Evolutionary conservation across 2,797 vertebrate genomes (phyloP).

Genomic region (Centropyge bicolor): DNA sequence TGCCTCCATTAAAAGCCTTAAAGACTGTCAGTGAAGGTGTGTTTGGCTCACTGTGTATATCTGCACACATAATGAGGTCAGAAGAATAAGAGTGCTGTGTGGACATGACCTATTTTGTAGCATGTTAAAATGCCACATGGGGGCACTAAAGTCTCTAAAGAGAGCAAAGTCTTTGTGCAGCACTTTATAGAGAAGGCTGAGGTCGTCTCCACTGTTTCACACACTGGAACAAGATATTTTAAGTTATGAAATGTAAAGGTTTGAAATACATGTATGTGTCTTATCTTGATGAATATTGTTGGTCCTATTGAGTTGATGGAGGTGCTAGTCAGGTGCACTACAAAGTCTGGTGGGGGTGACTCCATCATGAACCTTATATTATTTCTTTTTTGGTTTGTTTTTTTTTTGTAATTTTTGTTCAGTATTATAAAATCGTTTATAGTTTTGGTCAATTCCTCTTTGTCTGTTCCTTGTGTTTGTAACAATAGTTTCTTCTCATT

Average conservation of each 20-base stretch:
- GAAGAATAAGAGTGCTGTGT: neutral
- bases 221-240: neutral
- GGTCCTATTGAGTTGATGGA: neutral
- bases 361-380: neutral
- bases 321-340: too few species aligned
- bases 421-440: neutral
- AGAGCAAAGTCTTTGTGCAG: neutral
- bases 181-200: neutral
- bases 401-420: neutral
- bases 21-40: neutral
- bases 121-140: conserved; percentile 52
- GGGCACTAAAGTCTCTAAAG: conserved; percentile 48
- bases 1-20: neutral
- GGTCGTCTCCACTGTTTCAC: neutral
- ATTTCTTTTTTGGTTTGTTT: neutral
- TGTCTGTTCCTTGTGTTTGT: neutral
- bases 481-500: neutral
- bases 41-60: neutral
- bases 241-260: neutral
- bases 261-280: neutral
- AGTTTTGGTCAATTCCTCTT: neutral
- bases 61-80: neutral
- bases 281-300: neutral
- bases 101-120: neutral
- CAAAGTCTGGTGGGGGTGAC: neutral